A percentile compares a stretch with the other conserved stretches of the same genome.
Evolutionary conservation across 2,113 vertebrate species (phyloP).

Genomic region (Thunnus thynnus): DNA sequence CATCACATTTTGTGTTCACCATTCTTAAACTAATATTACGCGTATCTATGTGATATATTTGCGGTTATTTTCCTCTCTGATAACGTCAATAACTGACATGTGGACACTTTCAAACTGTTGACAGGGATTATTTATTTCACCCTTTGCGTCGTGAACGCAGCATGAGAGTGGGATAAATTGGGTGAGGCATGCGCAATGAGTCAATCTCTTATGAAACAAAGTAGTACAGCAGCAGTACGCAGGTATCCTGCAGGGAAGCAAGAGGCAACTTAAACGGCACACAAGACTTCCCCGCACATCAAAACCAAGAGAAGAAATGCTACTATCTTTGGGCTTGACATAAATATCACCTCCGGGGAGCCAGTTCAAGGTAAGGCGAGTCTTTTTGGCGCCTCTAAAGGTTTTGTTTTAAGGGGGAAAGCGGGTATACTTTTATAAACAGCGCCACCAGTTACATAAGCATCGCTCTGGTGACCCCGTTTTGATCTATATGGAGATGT

Average conservation of each 20-base stretch:
- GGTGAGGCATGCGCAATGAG: conserved; percentile 61
- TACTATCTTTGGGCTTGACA: conserved; percentile 69
- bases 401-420: background rate
- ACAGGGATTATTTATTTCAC: background rate
- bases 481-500: conserved; percentile 24
- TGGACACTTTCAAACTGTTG: too few relatives aligned
- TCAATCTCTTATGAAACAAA: conserved; percentile 58
- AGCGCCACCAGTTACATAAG: conserved; percentile 77
- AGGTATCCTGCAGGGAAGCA: background rate
- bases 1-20: rapidly evolving
- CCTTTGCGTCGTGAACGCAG: background rate
- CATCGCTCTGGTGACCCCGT: conserved; percentile 69
- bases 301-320: conserved; percentile 65
- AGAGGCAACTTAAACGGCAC: background rate
- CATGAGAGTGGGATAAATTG: background rate
- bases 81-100: background rate
- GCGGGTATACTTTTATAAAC: conserved; percentile 18
- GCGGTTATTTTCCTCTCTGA: rapidly evolving
- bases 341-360: conserved; percentile 59
- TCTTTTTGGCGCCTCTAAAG: background rate
- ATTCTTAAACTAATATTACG: background rate
- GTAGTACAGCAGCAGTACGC: conserved; percentile 14
- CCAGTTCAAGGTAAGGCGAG: conserved; percentile 68
- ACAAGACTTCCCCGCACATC: background rate
- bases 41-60: rapidly evolving